Evolutionary conservation across 2,797 vertebrate species (phyloP), one percentile per base, ranked within the genome.

Genomic region (Oophaga sylvatica): DNA sequence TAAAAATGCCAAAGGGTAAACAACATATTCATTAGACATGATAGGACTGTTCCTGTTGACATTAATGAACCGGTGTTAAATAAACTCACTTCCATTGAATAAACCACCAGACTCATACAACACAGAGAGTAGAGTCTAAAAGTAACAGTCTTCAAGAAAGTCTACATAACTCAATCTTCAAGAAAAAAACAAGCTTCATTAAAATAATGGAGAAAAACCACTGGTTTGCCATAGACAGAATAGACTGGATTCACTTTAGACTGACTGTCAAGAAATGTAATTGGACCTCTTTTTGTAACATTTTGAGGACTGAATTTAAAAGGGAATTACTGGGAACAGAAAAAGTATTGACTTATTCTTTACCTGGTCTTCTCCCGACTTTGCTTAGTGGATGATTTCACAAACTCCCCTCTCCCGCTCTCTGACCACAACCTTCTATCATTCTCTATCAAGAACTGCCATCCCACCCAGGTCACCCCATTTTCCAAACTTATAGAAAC

Each of bases 31-130:
- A 86, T 80, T 86, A 86, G 16, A 80, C 11, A 60, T 56, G 77
- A 57, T 80, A 29, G 80, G 62, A 78, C 13, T 86, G 22, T 86
- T 80, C 85, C 77, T 86, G 85, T 80, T 86, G 78, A 86, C 53
- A 71, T 86, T 80, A 86, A 71, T 19, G 41, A 62, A 86, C 20
- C 41, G 63, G 29, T 71, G 31, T 73, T 26, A 60, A 62, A 80
- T 86, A 86, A 86, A 86, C 85, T 73, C 53, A 41, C 45, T 80
- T 60, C 79, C 19, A 67, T 48, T 35, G 80, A 81, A n/a, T 65
- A 81, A 65, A 65, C 80, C 80, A 48, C 80, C 19, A 56, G 76
- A 26, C 59, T 75, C 67, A 20, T 70, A 35, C 65, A n/a, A 22
- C 9, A n/a, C 71, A 2, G 20, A 73, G 1, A 20, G 35, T 20